These are phyloP conservation scores for Ochlodes sylvanus DNA, from an alignment of 2,888 invertebrate genomes.

Conservation along the genomic window DNA sequence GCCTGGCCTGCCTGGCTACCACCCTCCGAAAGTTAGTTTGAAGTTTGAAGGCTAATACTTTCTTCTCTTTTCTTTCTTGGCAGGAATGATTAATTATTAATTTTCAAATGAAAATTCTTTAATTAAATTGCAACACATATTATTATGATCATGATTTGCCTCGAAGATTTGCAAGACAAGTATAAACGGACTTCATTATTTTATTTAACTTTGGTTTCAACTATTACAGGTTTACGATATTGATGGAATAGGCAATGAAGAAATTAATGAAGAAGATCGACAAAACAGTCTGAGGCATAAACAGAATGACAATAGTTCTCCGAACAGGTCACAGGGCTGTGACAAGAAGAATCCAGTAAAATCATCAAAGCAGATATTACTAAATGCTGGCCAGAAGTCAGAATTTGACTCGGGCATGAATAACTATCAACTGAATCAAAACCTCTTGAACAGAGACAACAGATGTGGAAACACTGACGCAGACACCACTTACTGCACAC, in stretches of 20 bases:
- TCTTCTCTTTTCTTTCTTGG: no score
- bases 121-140: no score
- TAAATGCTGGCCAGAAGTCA: slow-evolving; percentile 79
- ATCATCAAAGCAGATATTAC: slow-evolving; percentile 78
- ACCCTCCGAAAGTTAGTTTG: no score
- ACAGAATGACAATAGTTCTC: slow-evolving; percentile 57
- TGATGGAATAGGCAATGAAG: slow-evolving; percentile 75
- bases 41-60: no score
- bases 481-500: slow-evolving; percentile 78
- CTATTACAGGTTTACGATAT: slow-evolving; percentile 77
- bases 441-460: slow-evolving; percentile 58
- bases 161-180: no score
- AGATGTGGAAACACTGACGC: slow-evolving; percentile 58
- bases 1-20: no score
- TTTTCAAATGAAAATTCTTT: no score
- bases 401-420: slow-evolving; percentile 82
- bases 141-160: no score
- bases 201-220: background rate
- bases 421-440: slow-evolving; percentile 74
- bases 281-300: slow-evolving; percentile 51
- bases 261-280: slow-evolving; percentile 70
- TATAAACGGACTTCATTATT: no score
- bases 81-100: no score
- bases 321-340: slow-evolving; percentile 52
- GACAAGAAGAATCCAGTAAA: slow-evolving; percentile 68